Evolutionary conservation across 2,888 invertebrate species (phyloP).

Genomic region (Phaedon cochleariae): DNA sequence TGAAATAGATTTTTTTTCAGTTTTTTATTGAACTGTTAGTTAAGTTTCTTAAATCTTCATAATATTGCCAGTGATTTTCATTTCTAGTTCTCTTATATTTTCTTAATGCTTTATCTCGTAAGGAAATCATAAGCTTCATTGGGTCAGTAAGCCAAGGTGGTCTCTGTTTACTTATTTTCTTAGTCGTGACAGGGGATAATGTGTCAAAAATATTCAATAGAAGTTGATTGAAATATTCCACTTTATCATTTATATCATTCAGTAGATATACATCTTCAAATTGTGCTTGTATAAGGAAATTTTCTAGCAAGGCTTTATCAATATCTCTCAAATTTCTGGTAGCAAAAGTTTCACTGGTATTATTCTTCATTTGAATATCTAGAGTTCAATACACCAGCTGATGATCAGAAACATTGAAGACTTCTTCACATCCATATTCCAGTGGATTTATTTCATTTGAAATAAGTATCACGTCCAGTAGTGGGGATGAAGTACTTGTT

Average conservation of each 20-base stretch:
- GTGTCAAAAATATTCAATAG: neutral
- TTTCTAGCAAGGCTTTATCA: neutral
- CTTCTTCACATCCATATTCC: neutral
- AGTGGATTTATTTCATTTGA: neutral
- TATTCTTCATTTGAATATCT: neutral
- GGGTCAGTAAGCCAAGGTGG: neutral
- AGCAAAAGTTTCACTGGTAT: neutral
- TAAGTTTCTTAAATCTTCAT: slow-evolving; percentile 3
- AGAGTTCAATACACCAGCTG: neutral
- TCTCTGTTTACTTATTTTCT: neutral
- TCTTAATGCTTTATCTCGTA: neutral
- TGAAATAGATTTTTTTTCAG: neutral
- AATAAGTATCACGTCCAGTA: neutral
- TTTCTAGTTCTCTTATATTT: neutral
- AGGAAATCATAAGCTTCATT: neutral
- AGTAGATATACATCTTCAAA: neutral
- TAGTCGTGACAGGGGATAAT: neutral
- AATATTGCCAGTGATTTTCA: neutral
- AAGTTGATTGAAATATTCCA: neutral
- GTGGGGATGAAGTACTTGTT: neutral
- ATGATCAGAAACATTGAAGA: neutral
- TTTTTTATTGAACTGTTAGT: neutral
- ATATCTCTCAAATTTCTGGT: neutral
- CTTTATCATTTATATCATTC: neutral
- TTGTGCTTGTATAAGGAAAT: neutral